Conservation (phyloP, 2,113 vertebrate species). For the Vulpes ferrilata region DNA sequence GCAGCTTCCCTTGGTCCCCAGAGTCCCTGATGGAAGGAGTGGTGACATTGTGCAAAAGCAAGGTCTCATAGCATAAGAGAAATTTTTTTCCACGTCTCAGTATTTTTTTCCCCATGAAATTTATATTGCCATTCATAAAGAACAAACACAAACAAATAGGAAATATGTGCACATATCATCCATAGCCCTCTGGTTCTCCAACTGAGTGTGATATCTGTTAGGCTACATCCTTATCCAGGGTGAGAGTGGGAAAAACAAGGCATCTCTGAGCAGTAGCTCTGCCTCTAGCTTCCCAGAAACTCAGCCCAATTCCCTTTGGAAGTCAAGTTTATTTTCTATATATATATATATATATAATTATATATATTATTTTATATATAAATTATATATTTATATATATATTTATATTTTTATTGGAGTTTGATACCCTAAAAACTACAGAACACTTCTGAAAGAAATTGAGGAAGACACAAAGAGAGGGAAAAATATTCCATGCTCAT, state of each 20-base stretch:
- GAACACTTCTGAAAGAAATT: no score
- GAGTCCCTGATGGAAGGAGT: neutral
- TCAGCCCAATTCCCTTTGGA: neutral
- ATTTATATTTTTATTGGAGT: no score
- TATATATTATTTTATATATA: no score
- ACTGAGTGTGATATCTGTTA: neutral
- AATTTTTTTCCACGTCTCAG: neutral
- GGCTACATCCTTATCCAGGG: neutral
- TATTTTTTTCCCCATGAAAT: neutral
- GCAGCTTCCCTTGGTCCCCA: neutral
- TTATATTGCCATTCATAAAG: neutral
- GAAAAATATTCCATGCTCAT: no score
- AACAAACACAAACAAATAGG: constrained; percentile 1
- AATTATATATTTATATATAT: no score
- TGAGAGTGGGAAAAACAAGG: neutral
- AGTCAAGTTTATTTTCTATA: neutral
- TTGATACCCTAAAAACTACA: no score
- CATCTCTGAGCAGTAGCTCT: neutral
- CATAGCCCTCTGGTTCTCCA: constrained; percentile 21
- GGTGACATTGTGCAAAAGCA: neutral
- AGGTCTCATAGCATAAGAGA: neutral
- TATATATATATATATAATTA: no score
- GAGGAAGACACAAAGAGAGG: no score
- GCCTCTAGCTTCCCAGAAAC: neutral
- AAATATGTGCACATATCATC: neutral